Conservation (phyloP, 2,797 vertebrate genomes). For the Mycteria americana region DNA sequence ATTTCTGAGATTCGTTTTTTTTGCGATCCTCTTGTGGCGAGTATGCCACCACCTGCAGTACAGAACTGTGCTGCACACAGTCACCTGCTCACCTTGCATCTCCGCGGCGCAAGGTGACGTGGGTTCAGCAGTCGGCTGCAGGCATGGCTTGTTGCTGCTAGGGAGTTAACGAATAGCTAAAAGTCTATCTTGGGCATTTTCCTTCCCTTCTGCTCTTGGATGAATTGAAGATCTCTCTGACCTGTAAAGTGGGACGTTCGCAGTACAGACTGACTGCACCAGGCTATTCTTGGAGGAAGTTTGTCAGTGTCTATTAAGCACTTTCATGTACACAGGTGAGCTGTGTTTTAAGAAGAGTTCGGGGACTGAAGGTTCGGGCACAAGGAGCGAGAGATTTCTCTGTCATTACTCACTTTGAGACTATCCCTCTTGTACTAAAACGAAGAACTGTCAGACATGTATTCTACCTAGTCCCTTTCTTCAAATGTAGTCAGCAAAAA, state of each 20-base stretch:
- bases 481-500: background rate
- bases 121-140: fast-evolving
- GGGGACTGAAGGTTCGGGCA: background rate
- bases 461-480: background rate
- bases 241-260: background rate
- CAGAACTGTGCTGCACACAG: background rate
- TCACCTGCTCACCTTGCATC: background rate
- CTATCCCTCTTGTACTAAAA: too few species aligned
- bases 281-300: background rate
- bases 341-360: background rate
- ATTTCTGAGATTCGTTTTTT: background rate
- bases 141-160: background rate
- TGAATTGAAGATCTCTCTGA: background rate
- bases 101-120: background rate
- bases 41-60: background rate
- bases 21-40: background rate
- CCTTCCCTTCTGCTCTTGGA: background rate
- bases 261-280: background rate
- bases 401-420: background rate
- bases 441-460: background rate
- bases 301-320: too few species aligned
- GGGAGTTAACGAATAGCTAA: background rate
- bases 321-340: background rate
- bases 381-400: background rate
- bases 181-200: background rate